Conservation (phyloP, 2,113 vertebrate genomes). For the Gymnocephalus cernua region DNA sequence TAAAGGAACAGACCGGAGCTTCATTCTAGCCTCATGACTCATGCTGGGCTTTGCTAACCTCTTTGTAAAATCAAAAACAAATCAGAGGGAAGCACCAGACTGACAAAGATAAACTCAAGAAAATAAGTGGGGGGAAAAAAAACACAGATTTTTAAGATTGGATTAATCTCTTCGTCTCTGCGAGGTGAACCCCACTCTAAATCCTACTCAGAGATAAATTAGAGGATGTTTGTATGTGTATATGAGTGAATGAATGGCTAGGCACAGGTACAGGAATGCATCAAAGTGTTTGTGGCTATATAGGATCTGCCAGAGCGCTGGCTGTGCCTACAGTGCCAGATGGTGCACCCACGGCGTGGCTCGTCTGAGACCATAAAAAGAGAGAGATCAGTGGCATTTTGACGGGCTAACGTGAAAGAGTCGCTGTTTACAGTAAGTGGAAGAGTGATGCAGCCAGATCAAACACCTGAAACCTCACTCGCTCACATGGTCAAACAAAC, state of each 20-base stretch:
- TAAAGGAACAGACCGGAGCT: constrained; percentile 46
- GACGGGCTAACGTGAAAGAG: constrained; percentile 56
- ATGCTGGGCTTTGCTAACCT: constrained; percentile 11
- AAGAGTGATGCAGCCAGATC: constrained; percentile 33
- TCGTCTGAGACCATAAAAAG: constrained; percentile 62
- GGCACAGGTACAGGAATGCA: constrained; percentile 19
- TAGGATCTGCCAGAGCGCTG: constrained; percentile 48
- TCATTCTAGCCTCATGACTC: constrained; percentile 49
- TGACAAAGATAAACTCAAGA: constrained; percentile 12
- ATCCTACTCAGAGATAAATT: background rate
- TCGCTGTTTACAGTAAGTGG: constrained; percentile 2
- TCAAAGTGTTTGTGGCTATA: constrained; percentile 7
- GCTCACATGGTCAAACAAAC: constrained; percentile 29
- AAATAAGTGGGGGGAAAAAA: constrained; percentile 22
- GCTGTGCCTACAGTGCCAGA: constrained; percentile 71
- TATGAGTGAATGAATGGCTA: background rate
- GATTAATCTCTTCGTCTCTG: background rate
- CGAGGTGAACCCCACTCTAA: background rate
- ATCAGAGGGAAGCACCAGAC: background rate
- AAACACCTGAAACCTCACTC: constrained; percentile 28
- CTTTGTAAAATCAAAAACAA: constrained; percentile 39
- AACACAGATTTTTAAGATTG: background rate
- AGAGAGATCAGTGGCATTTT: constrained; percentile 65
- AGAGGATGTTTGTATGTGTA: background rate
- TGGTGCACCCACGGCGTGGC: constrained; percentile 63